phyloP scores from a whole-genome alignment of 2,113 vertebrate species.

The Gyps fulvus region DNA sequence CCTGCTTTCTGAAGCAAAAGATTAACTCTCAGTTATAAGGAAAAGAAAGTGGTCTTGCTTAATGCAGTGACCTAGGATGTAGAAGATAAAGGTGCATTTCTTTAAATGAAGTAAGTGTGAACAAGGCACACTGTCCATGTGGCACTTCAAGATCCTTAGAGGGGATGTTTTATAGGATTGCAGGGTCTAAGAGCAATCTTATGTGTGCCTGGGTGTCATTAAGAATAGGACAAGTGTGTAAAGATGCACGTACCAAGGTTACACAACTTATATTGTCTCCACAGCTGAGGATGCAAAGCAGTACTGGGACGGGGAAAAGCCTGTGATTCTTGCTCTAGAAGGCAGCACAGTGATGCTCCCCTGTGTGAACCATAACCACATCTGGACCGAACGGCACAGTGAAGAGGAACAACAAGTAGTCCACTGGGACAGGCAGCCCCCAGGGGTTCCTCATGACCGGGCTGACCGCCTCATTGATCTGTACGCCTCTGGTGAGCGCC shows the following conservation, averaged over 20 bases:
- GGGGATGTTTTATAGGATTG: neutral
- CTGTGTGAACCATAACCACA: conserved; percentile 81
- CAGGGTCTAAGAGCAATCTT: neutral
- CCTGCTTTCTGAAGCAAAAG: neutral
- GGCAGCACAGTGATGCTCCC: conserved; percentile 81
- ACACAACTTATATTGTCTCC: neutral
- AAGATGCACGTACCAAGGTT: no score
- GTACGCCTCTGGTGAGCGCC: conserved; percentile 90
- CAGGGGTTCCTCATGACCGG: conserved; percentile 84
- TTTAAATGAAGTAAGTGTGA: neutral
- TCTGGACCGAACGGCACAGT: conserved; percentile 87
- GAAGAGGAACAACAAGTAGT: conserved; percentile 95
- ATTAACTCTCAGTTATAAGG: neutral
- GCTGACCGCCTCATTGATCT: conserved; percentile 91
- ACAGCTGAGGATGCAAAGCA: conserved; percentile 70
- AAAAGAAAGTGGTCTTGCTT: neutral
- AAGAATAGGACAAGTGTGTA: neutral
- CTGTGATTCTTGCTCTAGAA: conserved; percentile 75
- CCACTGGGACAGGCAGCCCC: conserved; percentile 91
- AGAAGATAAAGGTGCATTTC: neutral
- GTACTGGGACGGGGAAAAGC: conserved; percentile 92
- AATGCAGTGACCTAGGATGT: neutral
- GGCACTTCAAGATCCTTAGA: neutral
- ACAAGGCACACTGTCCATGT: no score
- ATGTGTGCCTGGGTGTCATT: neutral